Percentiles rank a stretch among this genome's conserved stretches.
Conservation (phyloP, 2,797 vertebrate species). For the Hippoglossus hippoglossus region DNA sequence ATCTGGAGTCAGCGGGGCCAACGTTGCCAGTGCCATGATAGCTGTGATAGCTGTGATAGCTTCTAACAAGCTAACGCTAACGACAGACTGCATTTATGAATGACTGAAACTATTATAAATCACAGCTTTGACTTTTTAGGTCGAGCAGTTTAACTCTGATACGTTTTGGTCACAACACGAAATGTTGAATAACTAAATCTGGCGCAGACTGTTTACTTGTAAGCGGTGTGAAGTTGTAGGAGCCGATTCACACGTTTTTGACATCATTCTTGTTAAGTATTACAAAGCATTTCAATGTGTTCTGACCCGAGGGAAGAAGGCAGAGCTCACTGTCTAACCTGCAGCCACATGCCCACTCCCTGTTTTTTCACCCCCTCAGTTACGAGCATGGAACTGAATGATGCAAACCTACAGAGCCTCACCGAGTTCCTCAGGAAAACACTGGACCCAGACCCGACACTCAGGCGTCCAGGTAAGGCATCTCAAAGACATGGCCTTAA, state of each 20-base stretch:
- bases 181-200: not conserved
- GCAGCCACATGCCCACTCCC: not conserved
- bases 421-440: conserved; percentile 97
- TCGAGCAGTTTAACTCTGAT: not conserved
- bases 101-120: conserved; percentile 4
- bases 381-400: conserved; percentile 93
- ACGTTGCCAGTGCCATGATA: conserved; percentile 4
- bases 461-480: conserved; percentile 93
- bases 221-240: not conserved
- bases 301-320: not conserved
- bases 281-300: conserved; percentile 16
- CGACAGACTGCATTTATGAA: not conserved
- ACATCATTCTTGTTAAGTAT: not conserved
- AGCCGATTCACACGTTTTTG: not conserved
- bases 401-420: conserved; percentile 94
- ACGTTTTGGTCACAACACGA: no score
- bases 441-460: conserved; percentile 92
- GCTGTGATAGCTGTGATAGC: conserved; percentile 56
- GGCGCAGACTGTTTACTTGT: not conserved
- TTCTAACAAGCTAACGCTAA: conserved; percentile 46
- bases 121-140: not conserved
- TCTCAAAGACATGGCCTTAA: not conserved
- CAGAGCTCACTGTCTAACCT: not conserved
- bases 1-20: conserved; percentile 37
- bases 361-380: not conserved